Evolutionary conservation across 1,140 invertebrate genomes (phyloP), one percentile per base, ranked within the genome.

Genomic region (Nasonia longicornis): DNA sequence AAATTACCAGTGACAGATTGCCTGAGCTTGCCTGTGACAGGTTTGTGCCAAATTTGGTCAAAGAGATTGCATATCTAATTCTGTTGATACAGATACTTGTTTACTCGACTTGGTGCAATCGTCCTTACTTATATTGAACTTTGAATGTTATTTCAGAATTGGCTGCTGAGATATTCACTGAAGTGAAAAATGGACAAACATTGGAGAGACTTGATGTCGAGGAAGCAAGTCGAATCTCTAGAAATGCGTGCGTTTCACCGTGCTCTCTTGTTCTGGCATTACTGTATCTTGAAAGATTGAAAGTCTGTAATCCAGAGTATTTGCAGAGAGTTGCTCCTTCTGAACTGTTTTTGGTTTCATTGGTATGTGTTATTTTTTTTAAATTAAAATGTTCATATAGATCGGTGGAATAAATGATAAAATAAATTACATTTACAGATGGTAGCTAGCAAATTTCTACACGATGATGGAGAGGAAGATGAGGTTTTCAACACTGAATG

Each of bases 361-460:
- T 98, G 93, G 97, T 98, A 35, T 6, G 93, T 91, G 89, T 66
- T 29, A 38, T 79, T 63, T 79, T 26, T 71, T 67, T 71, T 38
- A n/a, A 38, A 58, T 69, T 45, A 82, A 29, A 67, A 72, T 38
- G 22, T 69, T 6, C 35, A 20, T 70, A 26, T 58, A 52, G 26
- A 52, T 80, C 22, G 64, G 42, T 73, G 38, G 38, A 66, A 70
- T 48, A 71, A 42, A n/a, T 45, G 35, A 64, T 71, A 58, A n/a
- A 69, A 38, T 26, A 45, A 85, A 83, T 85, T 85, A 86, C 84
- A 89, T 92, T 26, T 87, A 10, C 82, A 98, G 97, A 96, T 99
- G 95, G 95, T 98, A 85, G 97, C 97, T 38, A 97, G 96, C 85
- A 99, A 99, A 92, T 98, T 97, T 90, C 91, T 98, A 84, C 95